phyloP scores from a whole-genome alignment of 1,140 invertebrate species.

The Drosophila arizonae region DNA sequence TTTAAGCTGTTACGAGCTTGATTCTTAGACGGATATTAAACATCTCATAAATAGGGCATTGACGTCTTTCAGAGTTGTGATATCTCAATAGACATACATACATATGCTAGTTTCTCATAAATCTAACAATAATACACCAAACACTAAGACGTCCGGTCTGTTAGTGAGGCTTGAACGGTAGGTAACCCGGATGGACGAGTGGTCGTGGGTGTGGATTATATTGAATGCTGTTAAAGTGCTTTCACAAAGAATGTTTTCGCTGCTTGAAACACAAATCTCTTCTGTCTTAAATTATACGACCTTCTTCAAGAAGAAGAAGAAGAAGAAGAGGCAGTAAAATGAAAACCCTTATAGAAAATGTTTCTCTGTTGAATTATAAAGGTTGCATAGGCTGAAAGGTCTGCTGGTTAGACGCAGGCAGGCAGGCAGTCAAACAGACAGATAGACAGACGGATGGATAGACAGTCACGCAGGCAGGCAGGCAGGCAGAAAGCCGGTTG shows the following conservation, averaged over 20 bases:
- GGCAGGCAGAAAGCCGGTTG: constrained; percentile 76
- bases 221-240: neutral
- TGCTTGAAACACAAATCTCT: neutral
- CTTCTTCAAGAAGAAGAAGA: constrained; percentile 24
- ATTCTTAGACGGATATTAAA: no score
- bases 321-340: constrained; percentile 8
- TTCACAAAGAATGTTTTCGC: neutral
- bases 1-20: no score
- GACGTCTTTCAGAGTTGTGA: no score
- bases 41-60: no score
- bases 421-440: constrained; percentile 18
- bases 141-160: no score
- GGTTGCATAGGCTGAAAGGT: constrained; percentile 53
- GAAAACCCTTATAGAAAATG: constrained; percentile 21
- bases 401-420: constrained; percentile 50
- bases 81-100: no score
- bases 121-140: no score
- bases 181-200: neutral
- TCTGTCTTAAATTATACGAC: constrained; percentile 10
- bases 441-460: constrained; percentile 20
- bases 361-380: constrained; percentile 46
- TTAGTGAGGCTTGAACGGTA: no score
- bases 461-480: constrained; percentile 15
- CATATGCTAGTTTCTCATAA: no score
- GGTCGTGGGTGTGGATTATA: neutral